Evolutionary conservation across 2,797 vertebrate species (phyloP), one percentile per base, ranked within the genome.

Genomic region (Tamandua tetradactyla): DNA sequence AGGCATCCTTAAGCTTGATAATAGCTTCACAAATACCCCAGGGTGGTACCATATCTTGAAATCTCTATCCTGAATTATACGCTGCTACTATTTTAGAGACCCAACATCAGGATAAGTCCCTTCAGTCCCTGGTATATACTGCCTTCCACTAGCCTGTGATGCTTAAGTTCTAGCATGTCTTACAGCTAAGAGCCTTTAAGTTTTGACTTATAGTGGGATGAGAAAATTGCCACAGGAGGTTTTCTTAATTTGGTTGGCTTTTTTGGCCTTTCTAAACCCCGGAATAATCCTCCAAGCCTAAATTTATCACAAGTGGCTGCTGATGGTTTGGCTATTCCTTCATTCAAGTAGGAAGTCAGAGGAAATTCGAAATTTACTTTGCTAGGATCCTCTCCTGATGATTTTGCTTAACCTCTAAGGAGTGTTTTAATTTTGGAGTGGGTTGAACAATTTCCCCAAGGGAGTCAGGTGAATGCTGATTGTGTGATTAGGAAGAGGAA

Each of bases 321-420:
- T 88, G 64, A 79, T 52, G 10, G 61, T 47, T 92, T 74, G 69
- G 52, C 25, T 76, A 14, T 88, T 93, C 89, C 47, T 91, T 83
- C 44, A 76, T 88, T 88, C 59, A 75, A 87, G 75, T 61, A 78
- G 92, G 55, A 86, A 64, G 42, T 90, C 35, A 90, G 71, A 74
- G 32, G 35, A 89, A 15, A 94, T 72, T 74, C 89, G 64, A 64
- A 94, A 93, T 62, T 83, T 92, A 8, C 17, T 78, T 92, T 90
- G 12, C 10, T 57, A 59, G 64, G 18, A 59, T 35, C 4, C 42
- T 86, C 27, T 82, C 49, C 5, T 75, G 9, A 32, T 76, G 76
- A 44, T 76, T 89, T 95, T 91, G 11, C 18, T 79, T 22, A 86
- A 66, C 44, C 8, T 75, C 18, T 92, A 14, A 91, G 64, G 32